A percentile compares a stretch with the other conserved stretches of the same genome.
Evolutionary conservation across 1,140 invertebrate genomes (phyloP).

Genomic region (Microplitis demolitor): DNA sequence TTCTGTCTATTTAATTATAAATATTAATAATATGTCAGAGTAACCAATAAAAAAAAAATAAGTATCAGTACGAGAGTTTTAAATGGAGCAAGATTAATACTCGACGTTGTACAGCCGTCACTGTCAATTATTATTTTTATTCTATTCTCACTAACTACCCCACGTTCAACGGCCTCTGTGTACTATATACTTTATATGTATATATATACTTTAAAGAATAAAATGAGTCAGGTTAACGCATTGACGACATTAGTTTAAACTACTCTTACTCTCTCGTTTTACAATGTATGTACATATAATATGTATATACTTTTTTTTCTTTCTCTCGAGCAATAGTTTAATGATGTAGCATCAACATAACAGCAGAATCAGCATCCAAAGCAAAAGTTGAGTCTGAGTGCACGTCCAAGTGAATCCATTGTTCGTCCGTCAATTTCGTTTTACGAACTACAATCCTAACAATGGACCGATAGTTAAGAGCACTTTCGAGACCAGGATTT

Average conservation of each 20-base stretch:
- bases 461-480: constrained; percentile 12
- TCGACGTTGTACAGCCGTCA: constrained; percentile 9
- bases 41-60: background rate
- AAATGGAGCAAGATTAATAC: background rate
- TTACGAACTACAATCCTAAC: background rate
- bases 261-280: background rate
- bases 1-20: background rate
- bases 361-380: background rate
- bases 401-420: constrained; percentile 38
- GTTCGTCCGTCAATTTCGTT: constrained; percentile 46
- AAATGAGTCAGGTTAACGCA: background rate
- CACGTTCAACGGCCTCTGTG: constrained; percentile 9
- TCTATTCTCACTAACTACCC: background rate
- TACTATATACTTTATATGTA: background rate
- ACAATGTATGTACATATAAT: background rate
- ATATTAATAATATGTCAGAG: background rate
- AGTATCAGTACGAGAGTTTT: background rate
- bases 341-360: background rate
- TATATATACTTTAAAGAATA: background rate
- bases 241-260: background rate
- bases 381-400: background rate
- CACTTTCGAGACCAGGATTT: background rate
- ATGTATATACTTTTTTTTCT: background rate
- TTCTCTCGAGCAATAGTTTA: constrained; percentile 7
- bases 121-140: constrained; percentile 20